phyloP scores from a whole-genome alignment of 2,113 vertebrate genomes.

The Pteruthius melanotis region DNA sequence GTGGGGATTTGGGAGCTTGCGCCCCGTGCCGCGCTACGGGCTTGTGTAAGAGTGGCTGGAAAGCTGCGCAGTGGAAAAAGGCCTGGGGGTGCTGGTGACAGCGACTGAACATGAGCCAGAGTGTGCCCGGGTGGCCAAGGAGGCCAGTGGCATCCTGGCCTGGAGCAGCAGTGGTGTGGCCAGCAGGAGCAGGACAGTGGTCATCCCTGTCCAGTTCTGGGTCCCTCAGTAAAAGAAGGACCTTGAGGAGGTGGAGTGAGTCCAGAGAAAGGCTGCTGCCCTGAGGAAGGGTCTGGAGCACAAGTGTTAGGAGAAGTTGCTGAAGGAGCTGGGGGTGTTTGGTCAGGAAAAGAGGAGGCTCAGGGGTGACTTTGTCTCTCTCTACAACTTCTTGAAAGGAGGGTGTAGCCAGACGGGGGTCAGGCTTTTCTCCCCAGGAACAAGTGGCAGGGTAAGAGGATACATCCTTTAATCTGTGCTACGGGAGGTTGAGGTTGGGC shows the following conservation, averaged over 20 bases:
- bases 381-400: background rate
- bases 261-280: background rate
- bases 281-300: background rate
- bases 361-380: background rate
- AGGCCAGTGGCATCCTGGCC: background rate
- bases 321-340: background rate
- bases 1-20: background rate
- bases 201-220: background rate
- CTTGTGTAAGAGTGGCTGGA: background rate
- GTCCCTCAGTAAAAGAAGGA: background rate
- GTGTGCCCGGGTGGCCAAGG: background rate
- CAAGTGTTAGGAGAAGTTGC: background rate
- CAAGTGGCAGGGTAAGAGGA: background rate
- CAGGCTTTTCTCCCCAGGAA: background rate
- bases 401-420: too few species aligned
- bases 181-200: background rate
- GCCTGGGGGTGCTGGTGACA: background rate
- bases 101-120: background rate
- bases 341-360: background rate
- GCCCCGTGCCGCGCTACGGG: background rate
- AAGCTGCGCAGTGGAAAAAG: background rate
- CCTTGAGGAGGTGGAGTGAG: accelerated
- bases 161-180: background rate
- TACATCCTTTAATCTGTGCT: background rate
- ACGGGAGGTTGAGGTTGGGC: background rate